A percentile compares a stretch with the other conserved stretches of the same genome.
Evolutionary conservation across 1,140 invertebrate species (phyloP).

Genomic region (Radopholus similis): DNA sequence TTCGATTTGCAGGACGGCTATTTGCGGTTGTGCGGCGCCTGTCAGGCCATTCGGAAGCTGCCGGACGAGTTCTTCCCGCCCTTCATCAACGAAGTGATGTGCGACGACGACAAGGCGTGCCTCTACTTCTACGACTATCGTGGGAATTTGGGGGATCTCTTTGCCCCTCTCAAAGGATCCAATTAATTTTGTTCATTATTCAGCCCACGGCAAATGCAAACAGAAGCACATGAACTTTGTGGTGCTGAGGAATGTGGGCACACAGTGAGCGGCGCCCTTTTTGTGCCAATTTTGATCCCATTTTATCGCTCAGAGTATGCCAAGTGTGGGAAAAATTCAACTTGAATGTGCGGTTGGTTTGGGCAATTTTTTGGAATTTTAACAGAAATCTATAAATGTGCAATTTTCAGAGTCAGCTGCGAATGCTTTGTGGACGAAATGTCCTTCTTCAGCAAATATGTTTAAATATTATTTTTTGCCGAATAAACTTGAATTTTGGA

Average conservation of each 20-base stretch:
- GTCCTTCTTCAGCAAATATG: slow-evolving; percentile 60
- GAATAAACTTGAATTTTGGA: background rate
- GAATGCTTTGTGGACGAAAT: slow-evolving; percentile 61
- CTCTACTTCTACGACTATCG: slow-evolving; percentile 60
- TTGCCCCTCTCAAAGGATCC: background rate
- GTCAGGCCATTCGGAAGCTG: slow-evolving; percentile 56
- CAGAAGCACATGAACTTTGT: slow-evolving; percentile 61
- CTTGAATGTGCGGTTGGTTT: slow-evolving; percentile 48
- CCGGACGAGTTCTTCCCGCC: slow-evolving; percentile 59
- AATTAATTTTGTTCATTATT: too few relatives aligned
- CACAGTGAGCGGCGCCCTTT: slow-evolving; percentile 29
- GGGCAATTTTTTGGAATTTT: background rate
- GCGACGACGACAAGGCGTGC: slow-evolving; percentile 60
- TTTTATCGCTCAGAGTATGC: slow-evolving; percentile 34
- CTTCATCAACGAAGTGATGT: slow-evolving; percentile 60
- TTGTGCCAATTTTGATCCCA: background rate
- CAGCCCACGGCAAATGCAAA: slow-evolving; percentile 59
- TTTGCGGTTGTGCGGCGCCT: slow-evolving; percentile 56
- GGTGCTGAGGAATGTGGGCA: slow-evolving; percentile 57
- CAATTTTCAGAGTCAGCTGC: slow-evolving; percentile 46
- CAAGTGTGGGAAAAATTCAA: slow-evolving; percentile 60
- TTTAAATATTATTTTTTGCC: slow-evolving; percentile 29
- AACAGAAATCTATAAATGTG: background rate
- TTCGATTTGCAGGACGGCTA: slow-evolving; percentile 47
- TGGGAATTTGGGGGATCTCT: slow-evolving; percentile 24